phyloP scores from a whole-genome alignment of 2,888 invertebrate genomes.

The Sialis fuliginosa region DNA sequence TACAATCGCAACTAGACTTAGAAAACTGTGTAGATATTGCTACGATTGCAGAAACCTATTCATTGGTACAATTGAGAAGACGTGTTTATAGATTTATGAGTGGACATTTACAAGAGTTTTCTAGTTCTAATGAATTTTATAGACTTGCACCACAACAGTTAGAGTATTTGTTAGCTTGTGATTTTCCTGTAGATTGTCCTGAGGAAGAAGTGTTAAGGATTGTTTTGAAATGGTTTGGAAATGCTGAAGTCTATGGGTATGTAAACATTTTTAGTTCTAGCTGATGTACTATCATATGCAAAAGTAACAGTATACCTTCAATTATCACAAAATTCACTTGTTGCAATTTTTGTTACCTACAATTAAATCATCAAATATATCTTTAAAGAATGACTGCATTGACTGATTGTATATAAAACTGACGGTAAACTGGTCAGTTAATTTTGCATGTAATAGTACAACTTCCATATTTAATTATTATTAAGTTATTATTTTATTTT shows the following conservation, averaged over 20 bases:
- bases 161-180: conserved; percentile 39
- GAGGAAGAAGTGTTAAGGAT: conserved; percentile 40
- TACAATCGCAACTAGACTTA: conserved; percentile 45
- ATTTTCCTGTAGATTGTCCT: conserved; percentile 49
- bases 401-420: too few species aligned
- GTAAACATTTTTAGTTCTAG: conserved; percentile 1
- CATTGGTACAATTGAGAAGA: conserved; percentile 34
- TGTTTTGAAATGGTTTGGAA: conserved; percentile 39
- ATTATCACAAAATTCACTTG: neutral
- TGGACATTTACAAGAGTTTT: conserved; percentile 39
- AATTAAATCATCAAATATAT: too few species aligned
- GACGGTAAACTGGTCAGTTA: too few species aligned
- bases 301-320: neutral
- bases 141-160: conserved; percentile 40
- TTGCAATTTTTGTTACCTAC: neutral
- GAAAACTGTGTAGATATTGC: conserved; percentile 57
- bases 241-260: conserved; percentile 19
- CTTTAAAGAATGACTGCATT: too few species aligned
- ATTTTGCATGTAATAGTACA: too few species aligned
- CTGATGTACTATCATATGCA: neutral
- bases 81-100: conserved; percentile 48
- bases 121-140: conserved; percentile 38
- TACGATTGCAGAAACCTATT: conserved; percentile 49
- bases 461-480: too few species aligned
- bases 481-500: too few species aligned